Evolutionary conservation across 1,140 invertebrate species (phyloP).

Genomic region (Zaprionus capensis): DNA sequence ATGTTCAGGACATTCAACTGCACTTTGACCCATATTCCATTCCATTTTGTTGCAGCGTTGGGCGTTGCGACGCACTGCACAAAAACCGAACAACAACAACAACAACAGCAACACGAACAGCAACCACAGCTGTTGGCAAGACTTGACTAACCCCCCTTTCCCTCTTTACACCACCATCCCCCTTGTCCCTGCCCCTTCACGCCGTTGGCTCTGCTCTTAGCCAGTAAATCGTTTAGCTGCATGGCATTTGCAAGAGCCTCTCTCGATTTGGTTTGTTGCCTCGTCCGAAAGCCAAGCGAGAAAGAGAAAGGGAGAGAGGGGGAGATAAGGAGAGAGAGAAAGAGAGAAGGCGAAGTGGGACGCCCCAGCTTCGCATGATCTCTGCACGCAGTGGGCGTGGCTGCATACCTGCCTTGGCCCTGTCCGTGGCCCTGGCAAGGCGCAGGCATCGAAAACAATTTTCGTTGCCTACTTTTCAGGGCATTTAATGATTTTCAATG

Average conservation of each 20-base stretch:
- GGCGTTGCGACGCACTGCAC: conserved; percentile 10
- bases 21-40: conserved; percentile 84
- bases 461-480: conserved; percentile 28
- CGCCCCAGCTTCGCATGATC: conserved; percentile 29
- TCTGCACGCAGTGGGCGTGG: conserved; percentile 37
- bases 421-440: background rate
- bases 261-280: conserved; percentile 45
- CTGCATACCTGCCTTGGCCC: conserved; percentile 6
- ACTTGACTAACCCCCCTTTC: conserved; percentile 9
- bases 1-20: conserved; percentile 85
- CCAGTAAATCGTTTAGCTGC: conserved; percentile 57
- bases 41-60: conserved; percentile 76
- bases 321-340: background rate
- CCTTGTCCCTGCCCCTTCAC: background rate
- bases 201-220: conserved; percentile 11
- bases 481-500: conserved; percentile 27
- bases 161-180: background rate
- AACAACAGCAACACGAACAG: conserved; percentile 35
- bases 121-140: conserved; percentile 55
- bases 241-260: conserved; percentile 37
- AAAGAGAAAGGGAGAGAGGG: background rate
- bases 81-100: conserved; percentile 45
- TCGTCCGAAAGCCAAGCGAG: background rate
- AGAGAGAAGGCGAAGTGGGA: background rate
- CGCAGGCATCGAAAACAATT: conserved; percentile 11